Evolutionary conservation across 2,797 vertebrate genomes (phyloP).

Genomic region (Lutjanus campechanus): DNA sequence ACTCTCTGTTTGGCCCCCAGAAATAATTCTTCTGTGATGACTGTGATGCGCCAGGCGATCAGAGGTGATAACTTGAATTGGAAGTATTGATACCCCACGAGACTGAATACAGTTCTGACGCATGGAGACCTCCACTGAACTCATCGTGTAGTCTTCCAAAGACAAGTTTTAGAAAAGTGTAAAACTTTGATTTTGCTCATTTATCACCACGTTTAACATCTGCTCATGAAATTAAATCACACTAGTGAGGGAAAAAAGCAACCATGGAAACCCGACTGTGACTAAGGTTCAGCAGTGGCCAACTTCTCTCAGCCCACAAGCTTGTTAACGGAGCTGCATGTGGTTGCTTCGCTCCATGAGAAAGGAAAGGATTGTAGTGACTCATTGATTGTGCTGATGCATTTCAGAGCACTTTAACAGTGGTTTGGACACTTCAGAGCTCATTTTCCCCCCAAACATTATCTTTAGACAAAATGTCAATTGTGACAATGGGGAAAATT

Average conservation of each 20-base stretch:
- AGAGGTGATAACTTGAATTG: not conserved
- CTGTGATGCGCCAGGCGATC: not conserved
- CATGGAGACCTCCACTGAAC: not conserved
- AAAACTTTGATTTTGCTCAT: conserved; percentile 32
- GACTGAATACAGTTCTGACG: not conserved
- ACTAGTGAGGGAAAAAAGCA: conserved; percentile 28
- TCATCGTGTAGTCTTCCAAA: not conserved
- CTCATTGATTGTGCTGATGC: conserved; percentile 57
- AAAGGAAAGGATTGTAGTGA: conserved; percentile 46
- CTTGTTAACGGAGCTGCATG: conserved; percentile 62
- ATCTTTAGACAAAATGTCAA: conserved; percentile 19
- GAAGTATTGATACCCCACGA: not conserved
- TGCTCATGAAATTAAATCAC: conserved; percentile 56
- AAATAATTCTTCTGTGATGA: not conserved
- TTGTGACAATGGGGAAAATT: conserved; percentile 14
- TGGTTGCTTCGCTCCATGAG: conserved; percentile 48
- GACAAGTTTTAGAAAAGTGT: not conserved
- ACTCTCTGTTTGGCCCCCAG: not conserved
- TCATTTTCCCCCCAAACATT: not conserved
- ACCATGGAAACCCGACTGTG: conserved; percentile 64
- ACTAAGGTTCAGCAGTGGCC: conserved; percentile 58
- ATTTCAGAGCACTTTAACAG: conserved; percentile 39
- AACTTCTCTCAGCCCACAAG: conserved; percentile 57
- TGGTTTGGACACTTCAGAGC: conserved; percentile 38
- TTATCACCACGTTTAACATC: conserved; percentile 52